Base-by-base conservation (phyloP, 2,888 invertebrate species). In the Spicauda simplicius region DNA sequence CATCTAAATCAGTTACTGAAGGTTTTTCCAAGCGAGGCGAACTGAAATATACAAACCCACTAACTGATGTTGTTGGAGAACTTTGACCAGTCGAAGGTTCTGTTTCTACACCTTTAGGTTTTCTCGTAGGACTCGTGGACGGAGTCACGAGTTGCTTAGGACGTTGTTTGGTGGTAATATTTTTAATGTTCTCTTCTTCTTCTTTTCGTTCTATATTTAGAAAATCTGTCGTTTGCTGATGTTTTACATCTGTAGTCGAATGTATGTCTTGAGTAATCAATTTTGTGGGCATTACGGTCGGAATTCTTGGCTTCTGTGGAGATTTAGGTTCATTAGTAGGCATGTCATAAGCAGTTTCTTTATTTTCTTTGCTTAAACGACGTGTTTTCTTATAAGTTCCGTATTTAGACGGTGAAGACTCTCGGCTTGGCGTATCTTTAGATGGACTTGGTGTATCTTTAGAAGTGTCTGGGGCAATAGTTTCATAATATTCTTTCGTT, bases 41-140 rank as follows among this genome's bases (percentile, higher is more conserved):
- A 59, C 88, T 81, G 69, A 86, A 91, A 71, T 93, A 92, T 37
- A 91, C 80, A 75, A 95, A 94, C 56, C 94, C 95, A 79, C 94
- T 95, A 0, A 93, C 94, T 25, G 91, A 92, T 64, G 93, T 93
- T 53, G 94, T 94, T 0, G 94, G 94, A 58, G 94, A 94, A 69
- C 90, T 91, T 77, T 93, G 90, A 41, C 88, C 91, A 37, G 90
- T 91, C 1, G 91, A 91, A 16, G 88, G 84, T 69, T 84, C 86
- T 30, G 81, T 81, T 68, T 91, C 90, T 41, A 73, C 72, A 12
- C 71, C 69, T 74, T 87, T 90, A 30, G 86, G 84, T 74, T 86
- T 88, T 60, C 93, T 84, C 3, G 93, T 91, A 3, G 94, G 94
- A 71, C 94, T 94, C 3, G 90, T 86, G 20, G 93, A 90, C n/a